Evolutionary conservation across 2,888 invertebrate species (phyloP), one percentile per base, ranked within the genome.

Genomic region (Gortyna flavago): DNA sequence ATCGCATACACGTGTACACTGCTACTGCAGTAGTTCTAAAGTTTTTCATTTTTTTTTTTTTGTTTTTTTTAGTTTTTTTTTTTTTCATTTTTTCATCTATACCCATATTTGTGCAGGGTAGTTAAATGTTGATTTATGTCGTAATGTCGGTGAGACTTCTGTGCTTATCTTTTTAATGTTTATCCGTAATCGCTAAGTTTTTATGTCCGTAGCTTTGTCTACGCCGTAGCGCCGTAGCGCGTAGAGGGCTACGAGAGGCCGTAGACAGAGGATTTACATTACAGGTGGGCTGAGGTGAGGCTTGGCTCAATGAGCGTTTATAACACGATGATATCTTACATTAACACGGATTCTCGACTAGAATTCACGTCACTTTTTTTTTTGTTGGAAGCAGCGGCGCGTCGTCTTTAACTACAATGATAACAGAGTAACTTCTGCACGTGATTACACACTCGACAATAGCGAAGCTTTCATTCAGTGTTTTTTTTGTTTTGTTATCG

Each of bases 221-320:
- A 87, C 89, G 83, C 11, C 83, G 84, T 88, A 83, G 85, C 73
- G 13, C 29, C 79, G 86, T 84, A 83, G 79, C 79, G 59, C 79
- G 85, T 84, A 82, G 79, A 75, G 13, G 44, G 71, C 64, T 82
- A 68, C 81, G 85, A 72, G 68, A 74, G 38, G 48, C 64, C 68
- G 84, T 80, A 78, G 79, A 78, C 72, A 29, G 41, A 32, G 44
- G 79, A 81, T 81, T 75, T 79, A 82, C 80, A 85, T 75, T 79
- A 82, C 80, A 85, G 86, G 79, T 77, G 81, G 78, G 75, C 79
- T 54, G 75, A 85, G 84, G 79, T 75, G 82, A 73, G 73, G 80
- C 64, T 77, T 44, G 72, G 59, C 68, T 85, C 85, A 87, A 87
- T 88, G 79, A 82, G 54, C 84, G 74, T 85, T 87, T 89, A 87